Percentiles rank a stretch among this genome's conserved stretches.
Conservation (phyloP, 2,113 vertebrate species). For the Cranoglanis bouderius region DNA sequence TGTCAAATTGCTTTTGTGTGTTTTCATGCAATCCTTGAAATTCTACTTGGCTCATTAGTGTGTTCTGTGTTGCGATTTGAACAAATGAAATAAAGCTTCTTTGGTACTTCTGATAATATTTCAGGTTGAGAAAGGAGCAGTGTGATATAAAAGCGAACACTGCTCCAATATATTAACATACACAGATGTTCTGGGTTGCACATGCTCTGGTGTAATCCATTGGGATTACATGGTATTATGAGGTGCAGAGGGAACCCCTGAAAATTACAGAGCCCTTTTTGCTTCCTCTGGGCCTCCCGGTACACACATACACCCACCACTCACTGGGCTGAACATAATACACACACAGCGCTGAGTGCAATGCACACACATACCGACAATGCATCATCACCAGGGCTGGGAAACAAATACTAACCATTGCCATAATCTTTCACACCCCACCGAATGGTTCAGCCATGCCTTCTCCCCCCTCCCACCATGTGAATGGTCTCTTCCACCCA, state of each 20-base stretch:
- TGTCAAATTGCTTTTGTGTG: neutral
- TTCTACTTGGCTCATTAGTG: neutral
- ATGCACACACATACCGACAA: neutral
- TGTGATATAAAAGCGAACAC: neutral
- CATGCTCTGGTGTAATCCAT: slow-evolving; percentile 49
- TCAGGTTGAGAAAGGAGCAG: neutral
- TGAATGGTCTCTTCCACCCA: slow-evolving; percentile 44
- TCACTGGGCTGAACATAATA: neutral
- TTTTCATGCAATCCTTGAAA: neutral
- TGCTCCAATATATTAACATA: neutral
- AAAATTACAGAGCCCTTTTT: slow-evolving; percentile 16
- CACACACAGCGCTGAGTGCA: neutral
- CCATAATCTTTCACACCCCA: slow-evolving; percentile 1
- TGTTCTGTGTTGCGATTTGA: neutral
- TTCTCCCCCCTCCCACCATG: neutral
- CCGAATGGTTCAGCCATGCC: slow-evolving; percentile 23
- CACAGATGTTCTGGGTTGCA: slow-evolving; percentile 47
- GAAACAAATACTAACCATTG: slow-evolving; percentile 23
- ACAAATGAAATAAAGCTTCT: neutral
- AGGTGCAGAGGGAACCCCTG: slow-evolving; percentile 24
- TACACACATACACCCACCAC: neutral
- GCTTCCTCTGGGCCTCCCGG: neutral
- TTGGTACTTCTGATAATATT: neutral
- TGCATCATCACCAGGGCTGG: neutral
- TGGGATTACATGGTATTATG: slow-evolving; percentile 47